Conservation (phyloP, 2,113 vertebrate species). For the Anseranas semipalmata region DNA sequence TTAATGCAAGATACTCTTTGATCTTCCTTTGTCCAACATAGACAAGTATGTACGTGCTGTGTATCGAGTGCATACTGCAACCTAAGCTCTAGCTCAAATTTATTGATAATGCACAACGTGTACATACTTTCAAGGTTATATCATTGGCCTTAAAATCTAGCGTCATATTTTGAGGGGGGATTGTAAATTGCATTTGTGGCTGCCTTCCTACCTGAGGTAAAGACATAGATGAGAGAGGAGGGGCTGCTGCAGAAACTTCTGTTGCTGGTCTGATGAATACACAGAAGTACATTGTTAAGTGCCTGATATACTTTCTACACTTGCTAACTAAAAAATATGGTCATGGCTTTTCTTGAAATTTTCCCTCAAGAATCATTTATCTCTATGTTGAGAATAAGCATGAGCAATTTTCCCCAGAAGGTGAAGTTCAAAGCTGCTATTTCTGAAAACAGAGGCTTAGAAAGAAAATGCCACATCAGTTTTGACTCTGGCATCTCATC, state of each 20-base stretch:
- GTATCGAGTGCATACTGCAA: not conserved
- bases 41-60: not conserved
- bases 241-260: not conserved
- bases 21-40: constrained; percentile 14
- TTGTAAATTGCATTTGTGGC: not conserved
- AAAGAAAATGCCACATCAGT: constrained; percentile 26
- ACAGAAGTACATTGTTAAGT: not conserved
- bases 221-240: not conserved
- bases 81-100: not conserved
- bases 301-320: not conserved
- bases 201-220: not conserved
- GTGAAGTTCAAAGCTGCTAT: constrained; percentile 43
- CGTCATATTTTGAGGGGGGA: not conserved
- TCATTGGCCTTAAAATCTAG: not conserved
- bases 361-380: not conserved
- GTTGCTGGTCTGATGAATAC: not conserved
- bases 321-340: not conserved
- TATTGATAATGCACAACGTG: not conserved
- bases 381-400: constrained; percentile 8
- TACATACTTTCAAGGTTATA: constrained; percentile 2
- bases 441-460: constrained; percentile 14
- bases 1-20: constrained; percentile 16
- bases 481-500: constrained; percentile 3
- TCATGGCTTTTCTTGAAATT: constrained; percentile 6
- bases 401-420: constrained; percentile 18